phyloP scores from a whole-genome alignment of 2,113 vertebrate species.

The Chamaetylas fuelleborni region DNA sequence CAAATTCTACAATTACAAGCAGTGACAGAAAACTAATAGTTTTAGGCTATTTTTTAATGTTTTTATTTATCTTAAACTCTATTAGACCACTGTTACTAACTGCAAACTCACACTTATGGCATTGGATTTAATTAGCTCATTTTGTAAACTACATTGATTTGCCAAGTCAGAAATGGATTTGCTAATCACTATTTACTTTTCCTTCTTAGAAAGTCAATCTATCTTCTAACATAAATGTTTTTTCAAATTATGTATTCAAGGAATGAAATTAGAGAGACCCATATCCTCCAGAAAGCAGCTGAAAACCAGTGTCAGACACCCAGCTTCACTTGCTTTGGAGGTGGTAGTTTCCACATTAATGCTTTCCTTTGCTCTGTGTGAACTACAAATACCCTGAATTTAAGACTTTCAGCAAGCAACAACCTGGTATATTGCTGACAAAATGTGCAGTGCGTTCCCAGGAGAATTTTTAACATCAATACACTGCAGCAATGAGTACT shows the following conservation, averaged over 20 bases:
- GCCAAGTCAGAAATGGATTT: not conserved
- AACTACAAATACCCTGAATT: not conserved
- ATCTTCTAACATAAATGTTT: not conserved
- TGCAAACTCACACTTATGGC: not conserved
- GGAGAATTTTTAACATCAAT: conserved; percentile 17
- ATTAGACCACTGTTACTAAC: not conserved
- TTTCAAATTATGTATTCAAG: not conserved
- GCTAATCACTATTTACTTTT: not conserved
- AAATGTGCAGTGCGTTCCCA: not conserved
- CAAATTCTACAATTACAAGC: not conserved
- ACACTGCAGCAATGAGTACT: not conserved
- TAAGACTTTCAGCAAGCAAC: not conserved
- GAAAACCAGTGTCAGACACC: not conserved
- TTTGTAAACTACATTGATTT: not conserved
- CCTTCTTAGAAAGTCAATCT: not conserved
- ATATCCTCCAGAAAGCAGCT: not conserved
- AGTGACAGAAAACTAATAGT: not conserved
- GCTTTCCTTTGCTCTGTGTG: not conserved
- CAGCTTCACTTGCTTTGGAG: not conserved
- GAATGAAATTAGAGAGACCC: not conserved
- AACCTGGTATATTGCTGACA: not conserved
- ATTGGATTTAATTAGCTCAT: not conserved
- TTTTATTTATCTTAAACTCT: not conserved
- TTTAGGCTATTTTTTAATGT: not conserved
- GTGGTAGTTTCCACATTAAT: not conserved